Percentiles rank a stretch among this genome's conserved stretches.
These are phyloP conservation scores for Lepidochitona cinerea DNA, from an alignment of 2,888 invertebrate genomes.

Conservation along the genomic window DNA sequence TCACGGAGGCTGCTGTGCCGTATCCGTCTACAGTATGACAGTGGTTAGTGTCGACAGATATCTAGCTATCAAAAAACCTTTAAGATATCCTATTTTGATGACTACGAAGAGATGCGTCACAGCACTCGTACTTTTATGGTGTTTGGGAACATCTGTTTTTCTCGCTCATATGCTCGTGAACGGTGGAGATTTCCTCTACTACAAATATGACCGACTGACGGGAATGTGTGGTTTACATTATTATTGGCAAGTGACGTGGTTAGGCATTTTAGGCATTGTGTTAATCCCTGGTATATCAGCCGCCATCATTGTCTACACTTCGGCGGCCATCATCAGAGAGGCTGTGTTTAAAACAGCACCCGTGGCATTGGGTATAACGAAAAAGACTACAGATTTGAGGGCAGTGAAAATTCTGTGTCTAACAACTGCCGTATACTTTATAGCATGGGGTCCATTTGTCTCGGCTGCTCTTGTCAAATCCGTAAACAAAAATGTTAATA, in stretches of 20 bases:
- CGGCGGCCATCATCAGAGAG: constrained; percentile 20
- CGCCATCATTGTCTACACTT: constrained; percentile 29
- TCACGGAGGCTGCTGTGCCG: constrained; percentile 38
- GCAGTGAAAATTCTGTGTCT: constrained; percentile 33
- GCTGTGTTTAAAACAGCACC: neutral
- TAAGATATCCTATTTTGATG: constrained; percentile 28
- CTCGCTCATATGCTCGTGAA: constrained; percentile 27
- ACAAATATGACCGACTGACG: constrained; percentile 21
- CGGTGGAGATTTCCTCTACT: constrained; percentile 27
- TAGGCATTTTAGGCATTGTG: constrained; percentile 30
- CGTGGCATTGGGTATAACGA: neutral
- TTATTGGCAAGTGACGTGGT: constrained; percentile 34
- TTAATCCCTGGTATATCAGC: constrained; percentile 39
- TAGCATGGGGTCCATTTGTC: constrained; percentile 43
- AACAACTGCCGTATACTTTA: constrained; percentile 36
- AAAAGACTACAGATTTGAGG: constrained; percentile 6
- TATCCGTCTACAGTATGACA: constrained; percentile 45
- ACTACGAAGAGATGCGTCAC: constrained; percentile 19
- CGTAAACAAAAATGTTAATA: constrained; percentile 13
- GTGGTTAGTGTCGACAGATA: constrained; percentile 44
- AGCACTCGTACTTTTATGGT: constrained; percentile 24
- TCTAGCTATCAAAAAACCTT: constrained; percentile 37
- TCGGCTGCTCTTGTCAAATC: constrained; percentile 24
- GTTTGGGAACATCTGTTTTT: constrained; percentile 29
- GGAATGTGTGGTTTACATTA: constrained; percentile 36